Evolutionary conservation across 1,140 invertebrate species (phyloP), one percentile per base, ranked within the genome.

Genomic region (Temnothorax nylanderi): DNA sequence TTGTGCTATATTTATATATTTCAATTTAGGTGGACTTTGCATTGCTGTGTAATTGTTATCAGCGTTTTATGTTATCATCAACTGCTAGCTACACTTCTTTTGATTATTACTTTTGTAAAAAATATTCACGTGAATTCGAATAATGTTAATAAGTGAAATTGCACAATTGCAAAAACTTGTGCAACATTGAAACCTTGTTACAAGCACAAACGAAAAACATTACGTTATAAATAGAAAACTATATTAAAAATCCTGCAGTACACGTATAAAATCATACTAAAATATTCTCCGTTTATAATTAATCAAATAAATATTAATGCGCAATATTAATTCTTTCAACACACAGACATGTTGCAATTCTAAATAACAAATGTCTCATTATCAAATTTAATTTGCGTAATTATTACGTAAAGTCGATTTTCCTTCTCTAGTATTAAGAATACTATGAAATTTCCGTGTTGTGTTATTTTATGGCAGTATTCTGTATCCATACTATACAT

Each of bases 1-100:
- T 90, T 91, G 89, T 91, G 89, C 89, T 90, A 88, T 88, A 51
- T 88, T 78, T 41, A 86, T 86, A 82, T 82, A 62, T 84, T 47
- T 84, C 65, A 64, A 75, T 74, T 84, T 84, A 88, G 54, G 26
- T 87, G 85, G 77, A 84, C 34, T 84, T 71, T 88, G 89, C 84
- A 90, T 49, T 37, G 32, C 81, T 81, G 44, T 89, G 80, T 69
- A 71, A 58, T 88, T 88, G 71, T 88, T 47, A 85, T 51, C 75
- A 65, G 41, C 69, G 65, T 60, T 88, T 74, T 32, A 56, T 74
- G 65, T 89, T 71, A 86, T 82, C 85, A 87, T 49, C 58, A 86
- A 78, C 54, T 86, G 56, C 72, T 84, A 82, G 56, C 72, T 84
- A 82, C 21, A 88, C 74, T 75, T 90, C 74, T 90, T 91, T 90